Evolutionary conservation across 2,888 invertebrate species (phyloP), one percentile per base, ranked within the genome.

Genomic region (Latheticus oryzae): DNA sequence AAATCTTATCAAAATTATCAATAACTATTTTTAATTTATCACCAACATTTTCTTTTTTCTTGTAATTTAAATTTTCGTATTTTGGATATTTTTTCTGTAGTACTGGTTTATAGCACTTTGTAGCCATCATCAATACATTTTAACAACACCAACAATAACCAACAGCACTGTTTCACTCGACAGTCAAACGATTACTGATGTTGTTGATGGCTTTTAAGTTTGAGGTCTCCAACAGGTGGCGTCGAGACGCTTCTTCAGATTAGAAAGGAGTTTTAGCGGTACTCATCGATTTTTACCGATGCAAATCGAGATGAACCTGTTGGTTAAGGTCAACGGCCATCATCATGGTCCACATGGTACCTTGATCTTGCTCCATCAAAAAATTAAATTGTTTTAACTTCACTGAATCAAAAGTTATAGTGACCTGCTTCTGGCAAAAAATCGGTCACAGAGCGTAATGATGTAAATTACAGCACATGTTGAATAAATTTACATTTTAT

Each of bases 1-100:
- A 58, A 61, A 84, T 82, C 65, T 80, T 81, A 67, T 84, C 84
- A 60, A 84, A 83, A 64, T 79, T 82, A 48, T 81, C 79, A 26
- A 84, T 76, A 11, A 81, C 83, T 5, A 78, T 79, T 60, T 79
- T 78, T 21, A 84, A 64, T 66, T 79, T 78, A 13, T 38, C 26
- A 7, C 32, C 78, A 56, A 83, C 75, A 70, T 83, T 83, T 73
- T 82, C 82, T 61, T 82, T 82, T 63, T 79, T 79, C 12, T 62
- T 48, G 38, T 62, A 66, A 2, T 60, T 56, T 4, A 71, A 55
- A 51, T 74, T 75, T 60, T 74, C 74, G 58, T 75, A 73, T n/a
- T n/a, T n/a, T n/a, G n/a, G n/a, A n/a, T n/a, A n/a, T n/a, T n/a
- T n/a, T n/a, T n/a, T n/a, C n/a, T n/a, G n/a, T n/a, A 5, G 5